A percentile compares a stretch with the other conserved stretches of the same genome.
phyloP scores from a whole-genome alignment of 2,888 invertebrate species.

The Eristalis pertinax region DNA sequence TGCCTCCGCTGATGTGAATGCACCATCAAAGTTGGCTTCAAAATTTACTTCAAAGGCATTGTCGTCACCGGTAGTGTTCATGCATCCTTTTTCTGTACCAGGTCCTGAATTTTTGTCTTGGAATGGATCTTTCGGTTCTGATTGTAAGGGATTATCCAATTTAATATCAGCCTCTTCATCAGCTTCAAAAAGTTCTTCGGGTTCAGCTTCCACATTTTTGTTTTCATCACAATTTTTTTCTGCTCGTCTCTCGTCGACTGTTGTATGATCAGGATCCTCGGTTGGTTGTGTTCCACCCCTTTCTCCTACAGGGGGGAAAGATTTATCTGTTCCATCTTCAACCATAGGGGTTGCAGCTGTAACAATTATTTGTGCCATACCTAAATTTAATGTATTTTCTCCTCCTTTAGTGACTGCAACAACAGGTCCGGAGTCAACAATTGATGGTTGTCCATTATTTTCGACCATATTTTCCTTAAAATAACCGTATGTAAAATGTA shows the following conservation, averaged over 20 bases:
- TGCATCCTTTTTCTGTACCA: constrained; percentile 46
- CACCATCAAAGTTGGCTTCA: constrained; percentile 81
- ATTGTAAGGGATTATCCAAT: constrained; percentile 74
- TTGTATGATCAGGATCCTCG: constrained; percentile 71
- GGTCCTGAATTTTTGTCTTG: constrained; percentile 74
- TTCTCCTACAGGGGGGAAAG: constrained; percentile 86
- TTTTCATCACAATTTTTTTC: constrained; percentile 61
- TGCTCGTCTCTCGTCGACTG: constrained; percentile 29
- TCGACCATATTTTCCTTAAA: constrained; percentile 78
- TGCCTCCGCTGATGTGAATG: constrained; percentile 79
- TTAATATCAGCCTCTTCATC: constrained; percentile 74
- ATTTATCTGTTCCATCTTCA: constrained; percentile 90
- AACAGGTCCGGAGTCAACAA: constrained; percentile 61
- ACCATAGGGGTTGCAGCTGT: constrained; percentile 96
- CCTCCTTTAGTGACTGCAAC: constrained; percentile 73
- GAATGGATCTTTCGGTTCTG: constrained; percentile 77
- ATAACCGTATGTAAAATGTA: too few species aligned
- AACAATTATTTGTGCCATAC: constrained; percentile 94
- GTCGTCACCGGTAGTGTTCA: constrained; percentile 64
- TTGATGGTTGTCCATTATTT: constrained; percentile 78
- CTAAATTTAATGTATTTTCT: constrained; percentile 86
- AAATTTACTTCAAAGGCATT: constrained; percentile 80
- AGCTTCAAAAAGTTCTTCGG: constrained; percentile 73
- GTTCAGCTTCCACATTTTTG: constrained; percentile 60
- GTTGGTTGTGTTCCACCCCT: constrained; percentile 74